Evolutionary conservation across 2,888 invertebrate genomes (phyloP), one percentile per base, ranked within the genome.

Genomic region (Drosophila mercatorum): DNA sequence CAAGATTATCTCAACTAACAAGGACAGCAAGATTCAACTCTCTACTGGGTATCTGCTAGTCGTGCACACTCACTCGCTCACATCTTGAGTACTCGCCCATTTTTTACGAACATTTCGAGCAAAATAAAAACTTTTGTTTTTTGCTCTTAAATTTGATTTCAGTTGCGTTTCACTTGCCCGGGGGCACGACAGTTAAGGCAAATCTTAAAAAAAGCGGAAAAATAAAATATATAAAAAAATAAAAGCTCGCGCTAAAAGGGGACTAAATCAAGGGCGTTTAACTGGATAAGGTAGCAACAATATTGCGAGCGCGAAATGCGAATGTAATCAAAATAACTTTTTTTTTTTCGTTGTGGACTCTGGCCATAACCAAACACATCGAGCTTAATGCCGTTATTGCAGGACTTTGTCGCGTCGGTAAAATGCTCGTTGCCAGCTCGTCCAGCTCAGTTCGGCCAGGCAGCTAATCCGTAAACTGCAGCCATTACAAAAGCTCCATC

Each of bases 121-220:
- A 47, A 14, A 47, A 49, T n/a, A 62, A 58, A 22, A 76, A 73
- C 58, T 76, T 72, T 73, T 78, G 64, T 49, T 49, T 77, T 77
- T 64, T 61, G 68, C 75, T 76, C 78, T 76, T 76, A 73, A 77
- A 78, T 74, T 78, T 74, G 46, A 74, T 78, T 74, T 63, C 69
- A 66, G 74, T 62, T 65, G 65, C 47, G 41, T 40, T 40, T 57
- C 49, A 31, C n/a, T 49, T 58, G 57, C 46, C 46, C 49, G 26
- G 22, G 22, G 44, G 60, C 28, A 38, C 36, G 40, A 55, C 17
- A 34, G 55, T 28, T 49, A 57, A 47, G 55, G 61, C 60, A 62
- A 73, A 73, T 78, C 78, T 77, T 69, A 40, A 46, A n/a, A 28
- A 55, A 28, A 38, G 10, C 10, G 34, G 10, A n/a, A 49, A 51